Percentiles rank a stretch among this genome's conserved stretches.
Conservation (phyloP, 1,140 invertebrate species). For the Helicoverpa zea region DNA sequence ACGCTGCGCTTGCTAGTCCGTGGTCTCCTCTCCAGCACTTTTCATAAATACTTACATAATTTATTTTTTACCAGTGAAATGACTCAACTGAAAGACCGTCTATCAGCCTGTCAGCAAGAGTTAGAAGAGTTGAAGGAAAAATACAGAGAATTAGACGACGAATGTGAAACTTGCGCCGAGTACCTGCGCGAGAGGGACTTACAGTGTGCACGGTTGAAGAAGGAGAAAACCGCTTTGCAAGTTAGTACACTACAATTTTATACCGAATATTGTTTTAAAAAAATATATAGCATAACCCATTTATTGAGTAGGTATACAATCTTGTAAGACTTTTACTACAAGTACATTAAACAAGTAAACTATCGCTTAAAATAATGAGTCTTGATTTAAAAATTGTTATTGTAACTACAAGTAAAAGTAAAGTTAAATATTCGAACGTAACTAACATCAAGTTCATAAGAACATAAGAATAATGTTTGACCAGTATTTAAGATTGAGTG, state of each 20-base stretch:
- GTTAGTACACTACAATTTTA: constrained; percentile 51
- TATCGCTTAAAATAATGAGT: too few relatives aligned
- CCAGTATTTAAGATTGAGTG: too few relatives aligned
- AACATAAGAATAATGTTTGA: too few relatives aligned
- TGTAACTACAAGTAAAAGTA: too few relatives aligned
- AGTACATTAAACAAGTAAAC: too few relatives aligned
- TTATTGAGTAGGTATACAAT: too few relatives aligned
- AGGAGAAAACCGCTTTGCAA: constrained; percentile 69
- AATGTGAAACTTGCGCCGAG: constrained; percentile 77
- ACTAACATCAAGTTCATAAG: too few relatives aligned
- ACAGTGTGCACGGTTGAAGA: constrained; percentile 67
- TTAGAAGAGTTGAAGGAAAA: constrained; percentile 71
- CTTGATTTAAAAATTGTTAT: too few relatives aligned
- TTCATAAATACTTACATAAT: neutral
- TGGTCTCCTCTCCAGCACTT: too few relatives aligned
- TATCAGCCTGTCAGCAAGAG: constrained; percentile 69
- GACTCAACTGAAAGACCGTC: constrained; percentile 59
- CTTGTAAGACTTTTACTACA: too few relatives aligned
- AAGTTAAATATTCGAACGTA: too few relatives aligned
- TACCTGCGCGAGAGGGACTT: constrained; percentile 73
- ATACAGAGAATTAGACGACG: constrained; percentile 76
- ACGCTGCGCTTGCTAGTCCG: too few relatives aligned
- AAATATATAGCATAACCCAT: neutral
- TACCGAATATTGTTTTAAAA: neutral
- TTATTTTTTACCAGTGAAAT: constrained; percentile 60